Conservation (phyloP, 2,113 vertebrate genomes). For the Uria aalge region DNA sequence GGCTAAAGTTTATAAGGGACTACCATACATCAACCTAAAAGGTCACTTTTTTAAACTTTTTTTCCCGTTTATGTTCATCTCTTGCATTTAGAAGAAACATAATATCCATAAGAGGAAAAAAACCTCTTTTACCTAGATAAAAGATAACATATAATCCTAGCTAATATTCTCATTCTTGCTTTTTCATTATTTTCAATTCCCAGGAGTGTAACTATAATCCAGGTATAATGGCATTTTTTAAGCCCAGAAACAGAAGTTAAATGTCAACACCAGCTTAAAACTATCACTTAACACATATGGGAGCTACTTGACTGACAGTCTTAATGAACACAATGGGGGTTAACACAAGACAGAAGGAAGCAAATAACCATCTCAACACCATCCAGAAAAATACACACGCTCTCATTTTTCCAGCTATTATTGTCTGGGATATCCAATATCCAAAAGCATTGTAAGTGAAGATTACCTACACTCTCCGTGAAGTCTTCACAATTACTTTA, state of each 20-base stretch:
- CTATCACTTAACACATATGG: conserved; percentile 25
- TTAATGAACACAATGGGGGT: background rate
- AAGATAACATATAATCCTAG: conserved; percentile 18
- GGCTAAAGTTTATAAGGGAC: background rate
- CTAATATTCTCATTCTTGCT: conserved; percentile 9
- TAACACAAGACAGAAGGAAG: background rate
- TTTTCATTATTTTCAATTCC: conserved; percentile 15
- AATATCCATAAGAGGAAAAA: background rate
- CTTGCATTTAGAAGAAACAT: background rate
- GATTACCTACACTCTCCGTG: background rate
- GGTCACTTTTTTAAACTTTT: background rate
- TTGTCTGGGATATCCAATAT: background rate
- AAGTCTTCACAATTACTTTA: background rate
- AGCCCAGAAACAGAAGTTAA: conserved; percentile 12
- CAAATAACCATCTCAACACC: background rate
- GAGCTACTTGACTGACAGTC: background rate
- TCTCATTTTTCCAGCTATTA: background rate
- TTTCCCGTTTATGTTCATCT: background rate
- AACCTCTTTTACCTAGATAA: background rate
- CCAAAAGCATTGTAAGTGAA: background rate
- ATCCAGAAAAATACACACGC: background rate
- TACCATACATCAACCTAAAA: background rate
- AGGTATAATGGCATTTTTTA: conserved; percentile 29
- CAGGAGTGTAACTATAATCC: conserved; percentile 27
- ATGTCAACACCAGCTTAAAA: conserved; percentile 31